Conservation (phyloP, 2,888 invertebrate genomes). For the Gymnoscelis rufifasciata region DNA sequence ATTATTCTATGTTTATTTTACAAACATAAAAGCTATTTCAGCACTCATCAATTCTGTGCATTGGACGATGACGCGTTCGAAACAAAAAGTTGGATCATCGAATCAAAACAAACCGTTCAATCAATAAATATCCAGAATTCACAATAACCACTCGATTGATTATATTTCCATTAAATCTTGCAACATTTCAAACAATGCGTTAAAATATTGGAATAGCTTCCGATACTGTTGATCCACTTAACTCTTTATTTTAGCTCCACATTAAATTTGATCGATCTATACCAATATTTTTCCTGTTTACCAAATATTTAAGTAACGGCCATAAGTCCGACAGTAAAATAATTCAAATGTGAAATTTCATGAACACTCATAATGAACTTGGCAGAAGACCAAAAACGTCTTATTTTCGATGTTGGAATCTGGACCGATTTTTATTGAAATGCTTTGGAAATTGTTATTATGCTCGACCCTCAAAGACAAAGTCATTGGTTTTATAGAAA, state of each 20-base stretch:
- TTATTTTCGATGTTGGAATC: conserved; percentile 79
- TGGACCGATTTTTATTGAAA: conserved; percentile 79
- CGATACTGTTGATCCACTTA: conserved; percentile 67
- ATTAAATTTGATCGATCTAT: conserved; percentile 77
- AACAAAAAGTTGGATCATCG: background rate
- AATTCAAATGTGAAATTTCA: conserved; percentile 80
- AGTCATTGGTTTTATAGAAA: no score
- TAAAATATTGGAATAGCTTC: conserved; percentile 38
- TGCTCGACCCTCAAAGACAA: conserved; percentile 59
- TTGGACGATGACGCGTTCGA: no score
- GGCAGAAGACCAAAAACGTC: conserved; percentile 78
- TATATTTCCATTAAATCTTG: conserved; percentile 37
- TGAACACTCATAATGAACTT: conserved; percentile 80
- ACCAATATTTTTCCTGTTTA: conserved; percentile 78
- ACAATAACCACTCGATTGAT: conserved; percentile 26
- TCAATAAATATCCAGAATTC: conserved; percentile 26
- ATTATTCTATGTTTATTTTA: no score
- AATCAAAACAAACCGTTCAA: conserved; percentile 11
- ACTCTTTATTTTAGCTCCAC: conserved; percentile 65
- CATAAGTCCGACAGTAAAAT: conserved; percentile 79
- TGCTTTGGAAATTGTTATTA: conserved; percentile 70
- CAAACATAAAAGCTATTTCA: no score
- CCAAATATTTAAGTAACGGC: conserved; percentile 79
- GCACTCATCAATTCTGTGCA: no score
- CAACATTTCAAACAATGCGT: conserved; percentile 42